Percentiles rank a stretch among this genome's conserved stretches.
phyloP scores from a whole-genome alignment of 2,888 invertebrate genomes.

The Dryomyza anilis region DNA sequence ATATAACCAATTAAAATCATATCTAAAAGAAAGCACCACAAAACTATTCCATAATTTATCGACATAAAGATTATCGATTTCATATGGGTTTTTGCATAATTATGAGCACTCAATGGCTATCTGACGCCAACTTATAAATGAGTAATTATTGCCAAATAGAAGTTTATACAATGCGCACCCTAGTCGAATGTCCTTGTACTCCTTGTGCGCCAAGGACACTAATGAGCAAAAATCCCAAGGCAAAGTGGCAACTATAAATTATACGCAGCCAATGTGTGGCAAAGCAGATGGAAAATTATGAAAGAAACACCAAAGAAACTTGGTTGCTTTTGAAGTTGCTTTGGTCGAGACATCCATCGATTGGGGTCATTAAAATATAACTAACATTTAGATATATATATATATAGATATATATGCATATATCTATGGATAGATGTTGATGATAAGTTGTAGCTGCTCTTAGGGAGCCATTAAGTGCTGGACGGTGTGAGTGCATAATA shows the following conservation, averaged over 20 bases:
- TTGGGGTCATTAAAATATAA: slow-evolving; percentile 39
- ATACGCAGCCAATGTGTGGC: slow-evolving; percentile 17
- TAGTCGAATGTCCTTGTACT: slow-evolving; percentile 39
- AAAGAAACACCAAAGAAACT: slow-evolving; percentile 4
- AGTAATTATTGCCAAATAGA: slow-evolving; percentile 14
- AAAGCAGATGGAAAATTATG: background rate
- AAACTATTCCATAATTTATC: slow-evolving; percentile 35
- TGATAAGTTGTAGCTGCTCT: background rate
- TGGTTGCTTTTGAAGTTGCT: slow-evolving; percentile 38
- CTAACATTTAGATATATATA: too few species aligned
- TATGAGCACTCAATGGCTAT: slow-evolving; percentile 1
- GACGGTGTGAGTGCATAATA: background rate
- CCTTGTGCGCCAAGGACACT: slow-evolving; percentile 18
- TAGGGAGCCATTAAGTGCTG: background rate
- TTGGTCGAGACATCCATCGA: slow-evolving; percentile 20
- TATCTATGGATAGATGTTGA: slow-evolving; percentile 22
- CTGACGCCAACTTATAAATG: slow-evolving; percentile 13
- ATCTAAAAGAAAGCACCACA: background rate
- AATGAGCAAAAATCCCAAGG: too few species aligned
- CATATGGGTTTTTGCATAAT: slow-evolving; percentile 33
- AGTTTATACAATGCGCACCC: slow-evolving; percentile 17
- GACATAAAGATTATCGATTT: slow-evolving; percentile 50
- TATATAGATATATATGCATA: too few species aligned
- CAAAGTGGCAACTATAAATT: slow-evolving; percentile 41
- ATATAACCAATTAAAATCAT: too few species aligned